Percentiles rank a stretch among this genome's conserved stretches.
Evolutionary conservation across 2,888 invertebrate genomes (phyloP).

Genomic region (Cheilosia grossa): DNA sequence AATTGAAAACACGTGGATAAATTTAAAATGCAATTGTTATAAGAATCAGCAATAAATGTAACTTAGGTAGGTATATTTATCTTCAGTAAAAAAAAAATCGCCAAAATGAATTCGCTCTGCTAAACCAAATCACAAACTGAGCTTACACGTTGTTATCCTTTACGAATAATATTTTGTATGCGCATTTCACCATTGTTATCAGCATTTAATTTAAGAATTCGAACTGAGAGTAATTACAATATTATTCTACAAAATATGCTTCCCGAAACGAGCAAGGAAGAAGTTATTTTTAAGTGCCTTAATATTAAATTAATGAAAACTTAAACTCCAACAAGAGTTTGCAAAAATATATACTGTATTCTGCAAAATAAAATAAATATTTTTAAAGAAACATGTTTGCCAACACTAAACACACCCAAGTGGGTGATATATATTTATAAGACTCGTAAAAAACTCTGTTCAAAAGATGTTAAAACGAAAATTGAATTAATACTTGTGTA

Average conservation of each 20-base stretch:
- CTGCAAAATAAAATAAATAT: conserved; percentile 7
- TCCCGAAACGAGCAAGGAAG: conserved; percentile 6
- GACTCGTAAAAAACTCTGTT: conserved; percentile 17
- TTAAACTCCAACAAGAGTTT: conserved; percentile 5
- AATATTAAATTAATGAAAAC: conserved; percentile 33
- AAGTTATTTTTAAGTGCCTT: conserved; percentile 66
- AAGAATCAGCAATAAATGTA: no score
- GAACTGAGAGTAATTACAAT: conserved; percentile 9
- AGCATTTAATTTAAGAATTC: conserved; percentile 14
- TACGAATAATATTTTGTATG: not conserved
- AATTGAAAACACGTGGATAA: no score
- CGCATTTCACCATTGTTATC: conserved; percentile 6
- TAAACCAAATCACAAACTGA: not conserved
- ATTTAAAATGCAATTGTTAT: no score
- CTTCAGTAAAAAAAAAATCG: not conserved
- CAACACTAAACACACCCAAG: conserved; percentile 19
- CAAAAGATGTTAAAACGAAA: conserved; percentile 4
- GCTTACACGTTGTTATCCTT: not conserved
- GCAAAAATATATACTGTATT: not conserved
- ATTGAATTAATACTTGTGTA: conserved; percentile 13
- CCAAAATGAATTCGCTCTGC: not conserved
- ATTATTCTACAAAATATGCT: conserved; percentile 4
- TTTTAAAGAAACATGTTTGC: conserved; percentile 50
- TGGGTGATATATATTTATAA: conserved; percentile 14
- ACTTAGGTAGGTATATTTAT: not conserved